A percentile compares a stretch with the other conserved stretches of the same genome.
Evolutionary conservation across 2,888 invertebrate genomes (phyloP).

Genomic region (Apamea anceps): DNA sequence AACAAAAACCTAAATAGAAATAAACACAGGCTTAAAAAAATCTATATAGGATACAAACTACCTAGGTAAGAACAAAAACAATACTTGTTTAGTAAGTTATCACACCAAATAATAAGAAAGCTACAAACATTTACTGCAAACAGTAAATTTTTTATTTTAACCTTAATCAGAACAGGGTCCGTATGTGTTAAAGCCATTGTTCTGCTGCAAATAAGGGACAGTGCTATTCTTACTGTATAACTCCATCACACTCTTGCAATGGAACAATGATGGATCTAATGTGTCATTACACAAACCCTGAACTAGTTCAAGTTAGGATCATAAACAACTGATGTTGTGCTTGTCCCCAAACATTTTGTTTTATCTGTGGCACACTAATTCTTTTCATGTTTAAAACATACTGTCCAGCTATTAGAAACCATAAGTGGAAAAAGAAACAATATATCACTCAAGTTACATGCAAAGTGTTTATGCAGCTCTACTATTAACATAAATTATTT

Average conservation of each 20-base stretch:
- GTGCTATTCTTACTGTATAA: neutral
- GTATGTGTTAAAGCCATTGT: neutral
- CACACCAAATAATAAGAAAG: neutral
- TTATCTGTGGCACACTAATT: neutral
- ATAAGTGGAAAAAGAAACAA: neutral
- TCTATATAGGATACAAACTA: neutral
- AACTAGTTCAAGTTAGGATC: neutral
- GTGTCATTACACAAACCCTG: neutral
- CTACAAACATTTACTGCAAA: neutral
- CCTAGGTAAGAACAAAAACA: neutral
- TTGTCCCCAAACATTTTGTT: neutral
- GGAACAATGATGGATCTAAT: neutral
- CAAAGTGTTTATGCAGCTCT: neutral
- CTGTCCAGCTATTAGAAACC: neutral
- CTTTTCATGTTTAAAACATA: neutral
- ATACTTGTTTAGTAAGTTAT: neutral
- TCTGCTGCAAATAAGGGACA: neutral
- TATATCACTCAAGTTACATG: neutral
- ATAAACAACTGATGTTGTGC: neutral
- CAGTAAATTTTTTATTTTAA: neutral
- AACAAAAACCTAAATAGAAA: constrained; percentile 16
- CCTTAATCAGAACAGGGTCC: too few relatives aligned
- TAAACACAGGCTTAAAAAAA: constrained; percentile 26
- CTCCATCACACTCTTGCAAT: constrained; percentile 5
- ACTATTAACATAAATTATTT: constrained; percentile 35